These are phyloP conservation scores for Neosalanx taihuensis DNA, from an alignment of 2,797 vertebrate species.

Conservation along the genomic window DNA sequence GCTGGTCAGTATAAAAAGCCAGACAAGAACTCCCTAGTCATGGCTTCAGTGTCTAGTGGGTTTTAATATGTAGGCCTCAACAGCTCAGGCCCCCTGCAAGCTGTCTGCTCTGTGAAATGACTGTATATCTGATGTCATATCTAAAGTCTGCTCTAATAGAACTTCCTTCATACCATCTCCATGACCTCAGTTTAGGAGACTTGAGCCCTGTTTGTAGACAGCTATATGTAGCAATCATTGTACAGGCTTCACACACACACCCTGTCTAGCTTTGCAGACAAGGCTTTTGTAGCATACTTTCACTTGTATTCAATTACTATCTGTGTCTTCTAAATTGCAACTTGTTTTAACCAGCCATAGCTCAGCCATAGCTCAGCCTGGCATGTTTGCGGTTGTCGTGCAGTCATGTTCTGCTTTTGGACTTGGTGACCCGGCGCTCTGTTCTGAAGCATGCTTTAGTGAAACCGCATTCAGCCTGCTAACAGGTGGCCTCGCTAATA, in stretches of 20 bases:
- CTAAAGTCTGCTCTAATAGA: constrained; percentile 15
- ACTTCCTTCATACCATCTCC: background rate
- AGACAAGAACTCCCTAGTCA: constrained; percentile 20
- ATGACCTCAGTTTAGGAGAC: background rate
- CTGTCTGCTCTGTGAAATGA: background rate
- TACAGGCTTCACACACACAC: background rate
- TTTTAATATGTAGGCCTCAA: constrained; percentile 33
- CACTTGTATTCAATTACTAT: background rate
- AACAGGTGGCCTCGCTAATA: constrained; percentile 54
- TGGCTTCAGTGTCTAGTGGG: constrained; percentile 43
- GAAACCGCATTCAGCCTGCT: constrained; percentile 10
- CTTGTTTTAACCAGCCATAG: background rate
- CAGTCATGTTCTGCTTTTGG: constrained; percentile 32
- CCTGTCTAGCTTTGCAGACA: background rate
- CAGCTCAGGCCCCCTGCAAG: background rate
- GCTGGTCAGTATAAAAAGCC: constrained; percentile 35
- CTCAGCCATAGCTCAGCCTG: background rate
- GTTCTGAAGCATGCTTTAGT: background rate
- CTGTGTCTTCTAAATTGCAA: background rate
- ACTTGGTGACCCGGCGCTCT: constrained; percentile 1
- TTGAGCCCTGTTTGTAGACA: background rate
- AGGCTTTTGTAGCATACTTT: background rate
- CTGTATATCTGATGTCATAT: constrained; percentile 8
- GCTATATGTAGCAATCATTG: background rate
- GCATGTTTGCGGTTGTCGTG: background rate